Conservation (phyloP, 1,140 invertebrate genomes). For the Nephila pilipes region DNA sequence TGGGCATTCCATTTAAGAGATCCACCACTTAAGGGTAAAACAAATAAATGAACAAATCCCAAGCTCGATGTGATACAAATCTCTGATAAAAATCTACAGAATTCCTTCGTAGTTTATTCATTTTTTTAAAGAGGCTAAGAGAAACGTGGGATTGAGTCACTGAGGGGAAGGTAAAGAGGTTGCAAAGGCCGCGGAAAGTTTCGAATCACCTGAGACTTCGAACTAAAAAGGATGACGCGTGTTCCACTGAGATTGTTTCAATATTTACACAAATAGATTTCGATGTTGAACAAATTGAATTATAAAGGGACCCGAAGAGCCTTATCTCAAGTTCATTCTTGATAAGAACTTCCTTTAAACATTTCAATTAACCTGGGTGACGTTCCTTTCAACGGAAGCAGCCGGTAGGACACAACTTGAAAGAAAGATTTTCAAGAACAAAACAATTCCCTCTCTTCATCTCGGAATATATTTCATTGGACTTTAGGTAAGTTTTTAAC, state of each 20-base stretch:
- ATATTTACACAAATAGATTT: not conserved
- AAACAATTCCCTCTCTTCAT: not conserved
- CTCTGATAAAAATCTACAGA: not conserved
- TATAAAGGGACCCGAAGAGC: not conserved
- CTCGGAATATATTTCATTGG: not conserved
- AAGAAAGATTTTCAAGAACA: not conserved
- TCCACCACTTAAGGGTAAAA: not conserved
- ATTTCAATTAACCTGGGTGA: not conserved
- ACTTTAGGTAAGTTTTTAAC: not conserved
- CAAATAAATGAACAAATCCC: not conserved
- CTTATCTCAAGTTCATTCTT: conserved; percentile 10
- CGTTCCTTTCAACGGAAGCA: not conserved
- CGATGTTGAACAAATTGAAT: not conserved
- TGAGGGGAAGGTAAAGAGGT: not conserved
- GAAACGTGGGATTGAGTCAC: not conserved
- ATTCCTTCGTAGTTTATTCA: not conserved
- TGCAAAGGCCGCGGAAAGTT: not conserved
- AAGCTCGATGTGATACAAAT: not conserved
- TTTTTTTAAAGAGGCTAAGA: not conserved
- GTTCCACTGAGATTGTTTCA: not conserved
- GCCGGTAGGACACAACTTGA: not conserved
- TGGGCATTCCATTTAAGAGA: not conserved
- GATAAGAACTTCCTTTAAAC: not conserved
- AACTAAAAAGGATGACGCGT: not conserved
- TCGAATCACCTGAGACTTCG: not conserved